These are phyloP conservation scores for Lochmaea crataegi DNA, from an alignment of 2,888 invertebrate species.

Conservation along the genomic window DNA sequence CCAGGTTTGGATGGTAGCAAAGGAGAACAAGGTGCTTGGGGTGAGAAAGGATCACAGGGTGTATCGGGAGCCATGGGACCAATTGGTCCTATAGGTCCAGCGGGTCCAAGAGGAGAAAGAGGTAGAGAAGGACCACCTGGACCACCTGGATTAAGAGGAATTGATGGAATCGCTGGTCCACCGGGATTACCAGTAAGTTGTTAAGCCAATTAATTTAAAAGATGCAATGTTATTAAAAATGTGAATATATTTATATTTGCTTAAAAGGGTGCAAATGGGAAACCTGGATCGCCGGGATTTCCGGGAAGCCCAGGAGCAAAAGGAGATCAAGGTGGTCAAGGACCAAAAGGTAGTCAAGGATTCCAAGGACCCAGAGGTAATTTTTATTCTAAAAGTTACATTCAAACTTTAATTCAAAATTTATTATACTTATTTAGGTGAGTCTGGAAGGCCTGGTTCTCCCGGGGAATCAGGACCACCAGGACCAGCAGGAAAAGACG, in stretches of 20 bases:
- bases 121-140: conserved; percentile 87
- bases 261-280: conserved; percentile 80
- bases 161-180: conserved; percentile 82
- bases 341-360: conserved; percentile 71
- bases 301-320: conserved; percentile 85
- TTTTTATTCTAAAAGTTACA: conserved; percentile 6
- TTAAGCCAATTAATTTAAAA: not conserved
- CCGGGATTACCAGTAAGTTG: conserved; percentile 77
- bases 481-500: conserved; percentile 84
- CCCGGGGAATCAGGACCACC: conserved; percentile 81
- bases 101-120: conserved; percentile 84
- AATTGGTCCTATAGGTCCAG: conserved; percentile 78
- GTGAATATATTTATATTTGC: not conserved
- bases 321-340: conserved; percentile 85
- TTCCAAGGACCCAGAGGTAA: conserved; percentile 46
- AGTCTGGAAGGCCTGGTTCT: conserved; percentile 82
- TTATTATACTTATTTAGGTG: conserved; percentile 58
- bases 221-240: no score
- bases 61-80: conserved; percentile 76
- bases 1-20: conserved; percentile 84
- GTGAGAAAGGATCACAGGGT: conserved; percentile 82
- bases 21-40: conserved; percentile 80
- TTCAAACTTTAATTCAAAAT: not conserved
- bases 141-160: conserved; percentile 80
- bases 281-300: conserved; percentile 86